Evolutionary conservation across 1,140 invertebrate genomes (phyloP).

Genomic region (Philotrypesis tridentata): DNA sequence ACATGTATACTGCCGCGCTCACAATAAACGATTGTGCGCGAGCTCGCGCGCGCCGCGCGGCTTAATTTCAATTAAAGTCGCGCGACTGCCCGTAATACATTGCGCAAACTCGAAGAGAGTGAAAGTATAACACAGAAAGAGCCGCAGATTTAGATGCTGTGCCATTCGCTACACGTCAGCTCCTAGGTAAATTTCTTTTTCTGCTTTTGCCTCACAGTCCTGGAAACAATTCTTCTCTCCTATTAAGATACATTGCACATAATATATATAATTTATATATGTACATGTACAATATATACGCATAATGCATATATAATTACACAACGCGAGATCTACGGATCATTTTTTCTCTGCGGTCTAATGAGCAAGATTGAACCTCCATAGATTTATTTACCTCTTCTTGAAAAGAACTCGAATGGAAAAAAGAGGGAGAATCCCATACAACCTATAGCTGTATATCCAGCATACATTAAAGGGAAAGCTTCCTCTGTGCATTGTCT

Average conservation of each 20-base stretch:
- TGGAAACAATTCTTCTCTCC: no score
- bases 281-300: no score
- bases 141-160: conserved; percentile 15
- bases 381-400: no score
- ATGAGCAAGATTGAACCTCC: no score
- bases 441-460: no score
- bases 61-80: conserved; percentile 46
- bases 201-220: neutral
- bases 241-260: no score
- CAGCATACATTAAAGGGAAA: neutral
- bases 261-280: no score
- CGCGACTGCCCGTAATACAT: conserved; percentile 36
- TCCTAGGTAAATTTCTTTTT: conserved; percentile 27
- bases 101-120: conserved; percentile 44
- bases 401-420: no score
- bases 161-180: no score
- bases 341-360: neutral
- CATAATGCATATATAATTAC: neutral
- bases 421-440: neutral
- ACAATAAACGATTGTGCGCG: conserved; percentile 41
- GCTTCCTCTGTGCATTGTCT: neutral
- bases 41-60: no score
- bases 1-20: neutral
- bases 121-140: conserved; percentile 39
- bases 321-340: neutral